Conservation (phyloP, 1,140 invertebrate genomes). For the Portunus trituberculatus region DNA sequence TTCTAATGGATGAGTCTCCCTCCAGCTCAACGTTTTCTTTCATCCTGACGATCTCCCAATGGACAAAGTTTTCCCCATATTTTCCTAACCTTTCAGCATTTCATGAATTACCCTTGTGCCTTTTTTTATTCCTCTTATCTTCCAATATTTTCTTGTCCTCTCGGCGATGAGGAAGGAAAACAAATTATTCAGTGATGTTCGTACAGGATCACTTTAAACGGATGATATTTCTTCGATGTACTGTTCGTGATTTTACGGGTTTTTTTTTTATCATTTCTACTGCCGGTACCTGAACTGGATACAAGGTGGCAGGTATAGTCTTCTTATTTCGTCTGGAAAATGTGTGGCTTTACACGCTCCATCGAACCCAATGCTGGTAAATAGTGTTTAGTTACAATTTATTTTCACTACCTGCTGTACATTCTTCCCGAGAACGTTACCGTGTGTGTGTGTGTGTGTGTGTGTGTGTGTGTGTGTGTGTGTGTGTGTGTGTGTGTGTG, state of each 20-base stretch:
- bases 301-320: neutral
- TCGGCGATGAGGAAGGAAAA: neutral
- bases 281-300: neutral
- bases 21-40: neutral
- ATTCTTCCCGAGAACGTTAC: neutral
- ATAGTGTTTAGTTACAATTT: conserved; percentile 1
- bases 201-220: no score
- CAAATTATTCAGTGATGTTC: no score
- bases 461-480: conserved; percentile 1
- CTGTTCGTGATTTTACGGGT: neutral
- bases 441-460: neutral
- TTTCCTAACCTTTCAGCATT: conserved; percentile 22
- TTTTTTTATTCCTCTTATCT: neutral
- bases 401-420: neutral
- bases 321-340: neutral
- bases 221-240: neutral
- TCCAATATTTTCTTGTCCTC: neutral
- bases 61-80: neutral
- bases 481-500: no score
- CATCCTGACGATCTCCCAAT: neutral
- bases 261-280: neutral
- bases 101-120: neutral
- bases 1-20: neutral
- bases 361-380: neutral
- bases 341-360: neutral